These are phyloP conservation scores for Gadopsis marmoratus DNA, from an alignment of 2,797 vertebrate species.

Conservation along the genomic window DNA sequence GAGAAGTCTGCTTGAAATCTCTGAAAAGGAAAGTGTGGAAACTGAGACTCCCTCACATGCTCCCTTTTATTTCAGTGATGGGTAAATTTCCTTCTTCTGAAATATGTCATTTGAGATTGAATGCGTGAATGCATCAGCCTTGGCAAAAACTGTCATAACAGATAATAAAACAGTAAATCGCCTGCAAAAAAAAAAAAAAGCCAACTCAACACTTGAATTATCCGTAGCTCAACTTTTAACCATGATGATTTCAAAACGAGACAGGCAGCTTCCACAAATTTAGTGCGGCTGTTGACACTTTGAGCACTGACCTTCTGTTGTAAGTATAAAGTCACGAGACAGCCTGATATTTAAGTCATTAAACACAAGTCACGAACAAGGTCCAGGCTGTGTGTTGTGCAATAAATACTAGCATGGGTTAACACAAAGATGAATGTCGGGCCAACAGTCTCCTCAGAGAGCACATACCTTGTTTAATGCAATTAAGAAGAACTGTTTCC, in stretches of 20 bases:
- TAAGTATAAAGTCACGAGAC: conserved; percentile 3
- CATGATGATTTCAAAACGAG: background rate
- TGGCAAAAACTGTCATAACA: conserved; percentile 24
- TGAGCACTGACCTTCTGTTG: conserved; percentile 29
- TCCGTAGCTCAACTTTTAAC: background rate
- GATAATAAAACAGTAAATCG: background rate
- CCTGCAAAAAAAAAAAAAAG: background rate
- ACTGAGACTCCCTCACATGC: background rate
- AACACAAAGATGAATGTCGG: conserved; percentile 31
- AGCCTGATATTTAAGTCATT: conserved; percentile 37
- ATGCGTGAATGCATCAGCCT: conserved; percentile 4
- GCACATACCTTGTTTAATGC: conserved; percentile 13
- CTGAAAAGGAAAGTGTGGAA: background rate
- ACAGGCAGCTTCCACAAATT: background rate
- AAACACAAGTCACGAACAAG: conserved; percentile 10
- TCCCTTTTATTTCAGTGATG: background rate
- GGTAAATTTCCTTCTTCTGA: conserved; percentile 12
- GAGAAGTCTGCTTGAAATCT: background rate
- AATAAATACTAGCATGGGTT: conserved; percentile 22
- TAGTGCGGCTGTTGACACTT: background rate
- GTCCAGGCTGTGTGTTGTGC: conserved; percentile 4
- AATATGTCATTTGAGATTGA: conserved; percentile 1
- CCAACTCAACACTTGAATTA: background rate
- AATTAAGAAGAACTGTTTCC: conserved; percentile 52
- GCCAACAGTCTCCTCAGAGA: conserved; percentile 3